Percentiles rank a stretch among this genome's conserved stretches.
Conservation (phyloP, 1,140 invertebrate genomes). For the Magallana ariakensis region DNA sequence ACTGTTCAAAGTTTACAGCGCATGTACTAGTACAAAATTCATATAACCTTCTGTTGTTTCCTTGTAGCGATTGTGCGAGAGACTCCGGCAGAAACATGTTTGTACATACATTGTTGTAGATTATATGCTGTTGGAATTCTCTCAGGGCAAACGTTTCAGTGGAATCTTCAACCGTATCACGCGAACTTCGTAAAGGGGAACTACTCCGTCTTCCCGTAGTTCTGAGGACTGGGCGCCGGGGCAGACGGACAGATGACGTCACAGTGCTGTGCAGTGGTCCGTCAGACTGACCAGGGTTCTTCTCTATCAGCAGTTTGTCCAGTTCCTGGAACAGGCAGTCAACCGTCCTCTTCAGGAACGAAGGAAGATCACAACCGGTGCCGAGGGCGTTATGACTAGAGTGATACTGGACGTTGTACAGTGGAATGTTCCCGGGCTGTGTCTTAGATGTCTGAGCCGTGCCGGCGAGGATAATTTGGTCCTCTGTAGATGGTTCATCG, state of each 20-base stretch:
- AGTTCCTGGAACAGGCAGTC: conserved; percentile 48
- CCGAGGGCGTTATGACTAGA: neutral
- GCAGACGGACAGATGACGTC: neutral
- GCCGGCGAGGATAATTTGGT: neutral
- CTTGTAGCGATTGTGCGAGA: neutral
- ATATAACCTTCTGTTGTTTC: neutral
- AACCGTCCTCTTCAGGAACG: conserved; percentile 38
- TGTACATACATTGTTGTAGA: conserved; percentile 1
- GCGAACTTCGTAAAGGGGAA: conserved; percentile 36
- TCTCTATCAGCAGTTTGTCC: conserved; percentile 53
- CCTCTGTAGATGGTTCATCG: neutral
- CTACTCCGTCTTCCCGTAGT: conserved; percentile 36
- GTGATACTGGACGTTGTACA: neutral
- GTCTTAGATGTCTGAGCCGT: neutral
- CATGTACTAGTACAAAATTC: conserved; percentile 58
- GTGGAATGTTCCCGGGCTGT: neutral
- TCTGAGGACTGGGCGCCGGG: conserved; percentile 35
- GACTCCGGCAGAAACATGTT: neutral
- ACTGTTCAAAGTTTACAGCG: conserved; percentile 58
- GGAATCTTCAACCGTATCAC: conserved; percentile 18
- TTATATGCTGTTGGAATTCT: conserved; percentile 52
- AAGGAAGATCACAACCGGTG: neutral
- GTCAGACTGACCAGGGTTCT: neutral
- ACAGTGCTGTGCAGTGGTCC: conserved; percentile 36
- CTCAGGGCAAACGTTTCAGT: conserved; percentile 39